These are phyloP conservation scores for Pocillopora grandis DNA, from an alignment of 92 coral and sea anemone genomes.

Conservation along the genomic window DNA sequence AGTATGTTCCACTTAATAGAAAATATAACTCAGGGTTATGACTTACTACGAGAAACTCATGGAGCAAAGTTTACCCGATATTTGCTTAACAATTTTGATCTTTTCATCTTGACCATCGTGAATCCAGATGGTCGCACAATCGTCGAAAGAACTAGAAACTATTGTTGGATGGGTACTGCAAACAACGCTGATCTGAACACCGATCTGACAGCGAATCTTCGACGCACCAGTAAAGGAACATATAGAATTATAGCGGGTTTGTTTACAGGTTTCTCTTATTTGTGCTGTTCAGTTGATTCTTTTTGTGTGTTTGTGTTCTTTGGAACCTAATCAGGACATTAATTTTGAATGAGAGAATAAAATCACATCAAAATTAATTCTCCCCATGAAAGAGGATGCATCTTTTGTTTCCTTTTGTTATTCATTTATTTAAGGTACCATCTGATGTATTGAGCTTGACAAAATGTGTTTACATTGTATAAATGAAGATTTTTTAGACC, in stretches of 20 bases:
- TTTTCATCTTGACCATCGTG: conserved; percentile 59
- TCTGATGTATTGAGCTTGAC: no score
- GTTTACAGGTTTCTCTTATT: background rate
- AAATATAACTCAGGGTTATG: conserved; percentile 70
- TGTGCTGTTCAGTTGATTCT: background rate
- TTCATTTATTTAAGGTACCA: no score
- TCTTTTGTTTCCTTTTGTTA: no score
- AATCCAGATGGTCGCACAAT: conserved; percentile 81
- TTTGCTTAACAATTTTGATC: conserved; percentile 66
- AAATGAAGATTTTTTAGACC: no score
- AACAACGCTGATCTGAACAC: conserved; percentile 66
- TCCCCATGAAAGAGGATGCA: no score
- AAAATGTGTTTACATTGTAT: no score
- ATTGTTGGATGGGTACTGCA: conserved; percentile 79
- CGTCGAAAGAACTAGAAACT: conserved; percentile 66
- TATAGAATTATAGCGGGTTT: conserved; percentile 35
- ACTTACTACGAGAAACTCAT: conserved; percentile 18
- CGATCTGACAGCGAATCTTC: conserved; percentile 2
- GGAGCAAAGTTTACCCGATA: conserved; percentile 64
- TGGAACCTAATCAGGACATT: no score
- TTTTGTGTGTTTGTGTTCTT: background rate
- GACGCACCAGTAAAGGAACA: background rate
- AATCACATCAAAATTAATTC: no score
- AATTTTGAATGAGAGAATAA: no score
- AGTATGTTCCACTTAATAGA: conserved; percentile 72